Percentiles rank a stretch among this genome's conserved stretches.
Evolutionary conservation across 2,888 invertebrate genomes (phyloP).

Genomic region (Embidobia sp.): DNA sequence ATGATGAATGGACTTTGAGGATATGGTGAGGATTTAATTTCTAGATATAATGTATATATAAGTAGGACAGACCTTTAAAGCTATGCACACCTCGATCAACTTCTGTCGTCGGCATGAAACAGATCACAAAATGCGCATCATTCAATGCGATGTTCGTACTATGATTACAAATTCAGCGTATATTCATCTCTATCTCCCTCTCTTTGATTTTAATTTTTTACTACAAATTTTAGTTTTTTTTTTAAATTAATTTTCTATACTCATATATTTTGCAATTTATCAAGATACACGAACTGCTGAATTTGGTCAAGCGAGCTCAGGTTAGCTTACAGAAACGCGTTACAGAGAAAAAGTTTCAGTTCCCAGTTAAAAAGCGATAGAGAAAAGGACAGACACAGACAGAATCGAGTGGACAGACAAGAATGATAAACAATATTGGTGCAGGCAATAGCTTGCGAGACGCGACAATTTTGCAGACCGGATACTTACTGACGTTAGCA

Average conservation of each 20-base stretch:
- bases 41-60: constrained; percentile 56
- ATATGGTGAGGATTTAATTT: constrained; percentile 1
- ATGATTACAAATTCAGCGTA: constrained; percentile 39
- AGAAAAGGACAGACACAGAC: constrained; percentile 1
- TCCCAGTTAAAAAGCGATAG: constrained; percentile 30
- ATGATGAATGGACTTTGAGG: constrained; percentile 1
- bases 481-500: constrained; percentile 78
- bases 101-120: constrained; percentile 89
- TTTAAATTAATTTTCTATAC: too few relatives aligned
- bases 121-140: constrained; percentile 83
- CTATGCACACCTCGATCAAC: constrained; percentile 97
- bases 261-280: too few relatives aligned
- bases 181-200: neutral
- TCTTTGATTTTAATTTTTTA: too few relatives aligned
- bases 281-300: too few relatives aligned
- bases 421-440: too few relatives aligned
- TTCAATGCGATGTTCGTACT: constrained; percentile 72
- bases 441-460: constrained; percentile 48
- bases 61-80: constrained; percentile 90
- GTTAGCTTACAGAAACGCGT: constrained; percentile 27
- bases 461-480: constrained; percentile 62
- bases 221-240: too few relatives aligned
- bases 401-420: constrained; percentile 35
- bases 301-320: too few relatives aligned
- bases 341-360: constrained; percentile 19